Evolutionary conservation across 2,797 vertebrate genomes (phyloP).

Genomic region (Dipus sagitta): DNA sequence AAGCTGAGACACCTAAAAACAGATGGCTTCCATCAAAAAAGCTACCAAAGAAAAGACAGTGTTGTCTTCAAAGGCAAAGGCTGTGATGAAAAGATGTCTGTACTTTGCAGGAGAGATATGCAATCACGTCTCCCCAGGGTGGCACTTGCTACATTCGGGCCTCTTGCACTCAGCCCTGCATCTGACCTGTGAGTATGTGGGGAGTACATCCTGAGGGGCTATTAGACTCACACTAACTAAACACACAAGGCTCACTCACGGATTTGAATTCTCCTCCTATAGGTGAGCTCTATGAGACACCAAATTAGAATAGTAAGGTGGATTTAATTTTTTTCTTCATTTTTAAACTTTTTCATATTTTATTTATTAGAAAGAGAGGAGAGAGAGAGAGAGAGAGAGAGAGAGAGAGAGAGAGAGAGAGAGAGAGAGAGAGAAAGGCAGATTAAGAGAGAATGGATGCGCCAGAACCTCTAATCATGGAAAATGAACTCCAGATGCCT

Average conservation of each 20-base stretch:
- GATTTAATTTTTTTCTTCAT: too few relatives aligned
- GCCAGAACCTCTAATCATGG: too few relatives aligned
- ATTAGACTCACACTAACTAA: neutral
- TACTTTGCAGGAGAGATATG: neutral
- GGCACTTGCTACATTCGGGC: rapidly evolving
- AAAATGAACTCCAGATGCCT: too few relatives aligned
- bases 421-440: too few relatives aligned
- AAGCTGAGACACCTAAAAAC: neutral
- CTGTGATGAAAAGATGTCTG: slow-evolving; percentile 74
- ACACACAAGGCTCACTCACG: neutral
- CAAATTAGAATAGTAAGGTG: neutral
- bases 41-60: neutral
- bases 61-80: slow-evolving; percentile 57
- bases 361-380: too few relatives aligned
- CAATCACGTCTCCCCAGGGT: neutral
- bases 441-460: too few relatives aligned
- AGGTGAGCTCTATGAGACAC: neutral
- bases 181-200: neutral
- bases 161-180: neutral
- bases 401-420: too few relatives aligned
- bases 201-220: neutral
- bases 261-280: neutral
- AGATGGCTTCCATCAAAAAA: neutral
- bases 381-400: too few relatives aligned
- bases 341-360: too few relatives aligned